Evolutionary conservation across 2,888 invertebrate genomes (phyloP).

Genomic region (Lordiphosa andalusiaca): DNA sequence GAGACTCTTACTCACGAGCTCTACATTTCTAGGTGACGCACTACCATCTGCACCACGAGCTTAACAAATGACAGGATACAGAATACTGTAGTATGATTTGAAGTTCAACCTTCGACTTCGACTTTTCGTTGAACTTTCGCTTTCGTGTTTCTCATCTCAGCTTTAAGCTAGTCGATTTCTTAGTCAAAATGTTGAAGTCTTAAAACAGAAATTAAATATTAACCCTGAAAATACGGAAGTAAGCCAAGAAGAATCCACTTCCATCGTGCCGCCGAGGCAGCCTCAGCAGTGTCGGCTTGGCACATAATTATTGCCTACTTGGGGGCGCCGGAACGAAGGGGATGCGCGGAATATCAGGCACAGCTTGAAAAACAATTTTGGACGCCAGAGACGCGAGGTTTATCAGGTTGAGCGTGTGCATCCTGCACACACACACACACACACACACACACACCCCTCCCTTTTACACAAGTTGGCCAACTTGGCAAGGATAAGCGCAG

Average conservation of each 20-base stretch:
- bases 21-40: no score
- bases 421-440: slow-evolving; percentile 3
- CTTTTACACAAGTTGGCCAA: slow-evolving; percentile 9
- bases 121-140: no score
- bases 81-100: no score
- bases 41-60: no score
- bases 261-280: neutral
- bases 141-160: neutral
- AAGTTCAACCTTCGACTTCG: no score
- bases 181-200: neutral
- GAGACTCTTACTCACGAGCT: no score
- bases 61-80: no score
- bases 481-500: slow-evolving; percentile 28
- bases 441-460: neutral
- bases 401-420: slow-evolving; percentile 29
- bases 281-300: slow-evolving; percentile 27
- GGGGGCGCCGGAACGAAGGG: slow-evolving; percentile 24
- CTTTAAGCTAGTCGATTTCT: neutral
- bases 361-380: slow-evolving; percentile 63
- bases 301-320: slow-evolving; percentile 69
- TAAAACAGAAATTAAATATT: slow-evolving; percentile 6
- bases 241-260: slow-evolving; percentile 20
- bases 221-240: neutral
- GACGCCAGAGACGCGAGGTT: slow-evolving; percentile 43
- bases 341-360: slow-evolving; percentile 20